Evolutionary conservation across 2,888 invertebrate species (phyloP), one percentile per base, ranked within the genome.

Genomic region (Tinea pellionella): DNA sequence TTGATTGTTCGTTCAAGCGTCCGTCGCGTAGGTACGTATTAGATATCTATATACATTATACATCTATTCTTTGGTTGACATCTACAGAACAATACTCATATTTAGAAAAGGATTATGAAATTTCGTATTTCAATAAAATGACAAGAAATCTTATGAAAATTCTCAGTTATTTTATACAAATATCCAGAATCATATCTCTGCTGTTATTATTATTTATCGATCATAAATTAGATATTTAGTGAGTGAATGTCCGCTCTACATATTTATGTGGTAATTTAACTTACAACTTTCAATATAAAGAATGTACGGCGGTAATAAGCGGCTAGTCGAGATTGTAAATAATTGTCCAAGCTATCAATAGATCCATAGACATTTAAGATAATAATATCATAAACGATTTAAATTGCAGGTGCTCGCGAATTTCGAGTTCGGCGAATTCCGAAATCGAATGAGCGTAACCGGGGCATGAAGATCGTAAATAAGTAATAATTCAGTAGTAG

Each of bases 401-500:
- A 57, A 57, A 57, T 57, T 57, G 32, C 57, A 57, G 57, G 57
- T 57, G 57, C 32, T 57, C 32, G 57, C 57, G 57, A 57, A 57
- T 32, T 55, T 57, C 19, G 32, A 30, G 32, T 57, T 57, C 32
- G 57, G 32, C 57, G 32, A 57, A 57, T 57, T 32, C 57, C 57
- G 32, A 57, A 57, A 32, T 57, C 57, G 13, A 32, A 57, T 32
- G 57, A 57, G 57, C 57, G 32, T 57, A 57, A 57, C 57, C 16
- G 16, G 57, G 57, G 57, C 57, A 57, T 32, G 57, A 57, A 57
- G 57, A 57, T 57, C 57, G 57, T 57, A 57, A 57, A 59, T 59
- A 59, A 59, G 43, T 59, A 59, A 59, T 59, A 59, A 59, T 59
- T 59, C 43, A 59, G 59, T 43, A 41, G 30, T 59, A 59, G 42